Conservation (phyloP, 2,113 vertebrate species). For the Crotophaga sulcirostris region DNA sequence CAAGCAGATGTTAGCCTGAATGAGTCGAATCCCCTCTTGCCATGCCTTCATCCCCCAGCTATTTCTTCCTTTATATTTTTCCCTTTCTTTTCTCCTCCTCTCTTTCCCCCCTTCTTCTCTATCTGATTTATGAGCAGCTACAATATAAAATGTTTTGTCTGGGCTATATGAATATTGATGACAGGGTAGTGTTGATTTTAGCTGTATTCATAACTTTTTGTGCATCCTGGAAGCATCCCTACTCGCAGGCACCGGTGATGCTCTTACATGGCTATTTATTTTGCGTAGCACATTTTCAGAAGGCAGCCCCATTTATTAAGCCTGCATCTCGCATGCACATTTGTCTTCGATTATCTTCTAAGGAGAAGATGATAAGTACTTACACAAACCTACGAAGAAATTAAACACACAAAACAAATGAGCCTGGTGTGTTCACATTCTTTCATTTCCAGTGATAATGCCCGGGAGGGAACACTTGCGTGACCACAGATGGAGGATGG, state of each 20-base stretch:
- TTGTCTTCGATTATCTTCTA: constrained; percentile 52
- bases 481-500: constrained; percentile 45
- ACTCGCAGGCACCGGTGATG: background rate
- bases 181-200: constrained; percentile 55
- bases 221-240: constrained; percentile 38
- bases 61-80: constrained; percentile 57
- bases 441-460: constrained; percentile 42
- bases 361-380: constrained; percentile 50
- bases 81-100: constrained; percentile 49
- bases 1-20: constrained; percentile 77
- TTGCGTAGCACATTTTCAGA: background rate
- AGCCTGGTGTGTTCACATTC: constrained; percentile 25
- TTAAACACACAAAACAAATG: constrained; percentile 63
- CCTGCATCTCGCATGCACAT: background rate
- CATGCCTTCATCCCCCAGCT: constrained; percentile 55
- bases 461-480: constrained; percentile 24
- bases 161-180: constrained; percentile 74
- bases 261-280: background rate
- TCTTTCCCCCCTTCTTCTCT: background rate
- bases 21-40: constrained; percentile 59
- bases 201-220: constrained; percentile 50
- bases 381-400: constrained; percentile 50
- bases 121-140: constrained; percentile 76
- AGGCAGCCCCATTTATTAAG: constrained; percentile 35
- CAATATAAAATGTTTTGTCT: constrained; percentile 61